Conservation (phyloP, 2,888 invertebrate genomes). For the Perdita meconis region DNA sequence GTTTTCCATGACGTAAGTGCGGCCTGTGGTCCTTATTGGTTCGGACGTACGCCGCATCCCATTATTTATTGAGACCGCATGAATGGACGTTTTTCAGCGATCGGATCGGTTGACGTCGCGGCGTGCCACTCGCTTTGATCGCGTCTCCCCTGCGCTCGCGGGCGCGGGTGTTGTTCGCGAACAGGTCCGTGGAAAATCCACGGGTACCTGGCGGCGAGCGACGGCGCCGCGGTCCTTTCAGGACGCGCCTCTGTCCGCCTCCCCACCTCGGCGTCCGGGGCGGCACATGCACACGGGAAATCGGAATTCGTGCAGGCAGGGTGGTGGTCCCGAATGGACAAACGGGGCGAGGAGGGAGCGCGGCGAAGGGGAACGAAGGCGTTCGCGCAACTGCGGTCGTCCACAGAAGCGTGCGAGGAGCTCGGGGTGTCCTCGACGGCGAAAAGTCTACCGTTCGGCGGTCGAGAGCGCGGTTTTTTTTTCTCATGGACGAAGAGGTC, state of each 20-base stretch:
- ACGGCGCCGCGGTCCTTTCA: slow-evolving; percentile 70
- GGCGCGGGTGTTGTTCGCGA: background rate
- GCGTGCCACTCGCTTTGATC: background rate
- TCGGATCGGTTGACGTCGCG: slow-evolving; percentile 15
- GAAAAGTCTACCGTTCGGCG: slow-evolving; percentile 80
- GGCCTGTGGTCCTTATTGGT: slow-evolving; percentile 84
- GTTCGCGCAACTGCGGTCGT: slow-evolving; percentile 83
- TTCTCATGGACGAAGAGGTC: slow-evolving; percentile 73
- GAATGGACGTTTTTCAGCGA: slow-evolving; percentile 80
- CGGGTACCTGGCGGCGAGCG: slow-evolving; percentile 80
- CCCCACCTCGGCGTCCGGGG: slow-evolving; percentile 31
- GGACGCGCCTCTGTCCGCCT: slow-evolving; percentile 83
- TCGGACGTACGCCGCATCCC: slow-evolving; percentile 85
- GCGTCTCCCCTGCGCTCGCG: background rate
- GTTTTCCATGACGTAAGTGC: slow-evolving; percentile 85
- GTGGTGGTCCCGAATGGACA: slow-evolving; percentile 74
- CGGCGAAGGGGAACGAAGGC: slow-evolving; percentile 21
- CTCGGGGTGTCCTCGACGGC: slow-evolving; percentile 84
- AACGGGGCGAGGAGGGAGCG: slow-evolving; percentile 18
- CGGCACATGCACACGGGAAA: slow-evolving; percentile 84
- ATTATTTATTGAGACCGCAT: slow-evolving; percentile 86
- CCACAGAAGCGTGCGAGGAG: slow-evolving; percentile 68
- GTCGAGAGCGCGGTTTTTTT: slow-evolving; percentile 52
- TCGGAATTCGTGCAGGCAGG: slow-evolving; percentile 85
- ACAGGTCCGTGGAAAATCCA: slow-evolving; percentile 16